Base-by-base conservation (phyloP, 2,113 vertebrate genomes). In the Calidris pugnax region DNA sequence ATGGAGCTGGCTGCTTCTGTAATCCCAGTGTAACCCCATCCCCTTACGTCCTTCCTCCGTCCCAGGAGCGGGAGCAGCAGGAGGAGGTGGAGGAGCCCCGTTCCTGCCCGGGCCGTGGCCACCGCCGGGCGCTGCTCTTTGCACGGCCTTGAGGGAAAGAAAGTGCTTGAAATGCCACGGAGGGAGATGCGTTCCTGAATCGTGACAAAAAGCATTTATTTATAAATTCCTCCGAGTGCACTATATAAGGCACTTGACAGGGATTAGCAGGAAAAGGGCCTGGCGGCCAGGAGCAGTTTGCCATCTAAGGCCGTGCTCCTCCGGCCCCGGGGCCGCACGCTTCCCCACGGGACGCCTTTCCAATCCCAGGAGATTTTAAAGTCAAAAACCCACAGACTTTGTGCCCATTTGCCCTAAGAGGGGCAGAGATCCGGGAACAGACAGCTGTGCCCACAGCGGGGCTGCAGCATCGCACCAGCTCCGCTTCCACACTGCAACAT, bases 261-360 rank as follows among this genome's bases (percentile, higher is more conserved):
- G 60, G 81, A 75, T 85, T 53, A 74, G 50, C 63, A 80, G 95
- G 80, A 93, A 78, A 85, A 82, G 82, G 66, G 78, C 78, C 85
- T 87, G 95, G 85, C 5, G 2, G 45, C 3, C 12, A 90, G 53
- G 77, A 90, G 85, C 69, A 15, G 5, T 87, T 95, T 82, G 87
- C 96, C 92, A 85, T 94, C 90, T 94, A 88, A 87, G 92, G 95
- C 90, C 64, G 43, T 59, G 69, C 90, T 89, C 77, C 69, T 81
- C 84, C 60, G 59, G 87, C 87, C 76, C 87, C 1, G 0, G 2
- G 24, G 66, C 81, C 30, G 1, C 5, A 0, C 1, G 5, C 47
- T 81, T 59, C 77, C 91, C 48, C 35, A 1, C 1, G 5, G 68
- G 67, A 64, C 4, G 0, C 8, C 1, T 37, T 53, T 68, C 77